A percentile compares a stretch with the other conserved stretches of the same genome.
Evolutionary conservation across 2,113 vertebrate genomes (phyloP).

Genomic region (Martes martes): DNA sequence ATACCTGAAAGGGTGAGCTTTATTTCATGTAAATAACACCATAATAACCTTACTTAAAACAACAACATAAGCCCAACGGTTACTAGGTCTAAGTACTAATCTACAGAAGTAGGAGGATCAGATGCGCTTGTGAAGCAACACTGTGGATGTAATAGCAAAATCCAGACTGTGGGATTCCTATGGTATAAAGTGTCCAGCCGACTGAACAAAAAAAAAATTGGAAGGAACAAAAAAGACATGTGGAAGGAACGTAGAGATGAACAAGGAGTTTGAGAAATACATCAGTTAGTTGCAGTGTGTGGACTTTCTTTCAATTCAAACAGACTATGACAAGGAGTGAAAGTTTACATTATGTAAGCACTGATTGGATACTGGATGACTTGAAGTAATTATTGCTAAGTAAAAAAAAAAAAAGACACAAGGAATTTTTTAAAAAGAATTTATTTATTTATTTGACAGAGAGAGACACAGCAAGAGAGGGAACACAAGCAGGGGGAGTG

Average conservation of each 20-base stretch:
- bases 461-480: no score
- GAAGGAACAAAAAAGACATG: neutral
- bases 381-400: neutral
- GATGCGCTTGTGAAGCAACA: neutral
- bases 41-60: neutral
- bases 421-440: no score
- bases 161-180: neutral
- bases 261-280: neutral
- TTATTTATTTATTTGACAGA: no score
- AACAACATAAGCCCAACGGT: neutral
- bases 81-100: neutral
- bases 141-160: neutral
- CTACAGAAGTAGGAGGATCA: neutral
- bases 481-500: no score
- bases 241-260: neutral
- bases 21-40: neutral
- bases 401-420: neutral
- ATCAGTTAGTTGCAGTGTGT: neutral
- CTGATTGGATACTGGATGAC: neutral
- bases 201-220: neutral
- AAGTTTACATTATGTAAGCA: neutral
- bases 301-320: neutral
- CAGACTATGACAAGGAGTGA: neutral
- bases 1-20: neutral
- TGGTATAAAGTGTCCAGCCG: neutral